These are phyloP conservation scores for Hypocryptadius cinnamomeus DNA, from an alignment of 2,113 vertebrate genomes.

Conservation along the genomic window DNA sequence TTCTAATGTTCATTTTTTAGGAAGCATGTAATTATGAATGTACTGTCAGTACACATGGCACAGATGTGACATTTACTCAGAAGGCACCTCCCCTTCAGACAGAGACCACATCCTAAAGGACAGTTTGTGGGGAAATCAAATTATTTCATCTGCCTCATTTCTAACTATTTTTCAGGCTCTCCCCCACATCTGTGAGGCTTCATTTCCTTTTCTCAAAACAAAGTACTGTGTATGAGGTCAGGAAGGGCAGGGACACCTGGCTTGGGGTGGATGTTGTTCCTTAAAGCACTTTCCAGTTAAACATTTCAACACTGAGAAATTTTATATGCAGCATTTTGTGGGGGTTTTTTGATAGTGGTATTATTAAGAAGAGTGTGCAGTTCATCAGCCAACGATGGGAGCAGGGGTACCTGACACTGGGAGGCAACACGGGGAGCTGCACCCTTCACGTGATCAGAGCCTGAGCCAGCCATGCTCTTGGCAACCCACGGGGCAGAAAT, in stretches of 20 bases:
- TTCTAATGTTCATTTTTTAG: not conserved
- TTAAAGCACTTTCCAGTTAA: not conserved
- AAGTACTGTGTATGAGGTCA: not conserved
- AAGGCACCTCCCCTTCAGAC: not conserved
- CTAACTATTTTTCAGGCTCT: not conserved
- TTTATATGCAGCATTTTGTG: too few species aligned
- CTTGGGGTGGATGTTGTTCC: not conserved
- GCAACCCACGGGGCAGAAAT: not conserved
- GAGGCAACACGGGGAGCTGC: not conserved
- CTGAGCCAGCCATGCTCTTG: rapidly evolving
- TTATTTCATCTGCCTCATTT: not conserved
- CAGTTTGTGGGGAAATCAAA: not conserved
- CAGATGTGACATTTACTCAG: not conserved
- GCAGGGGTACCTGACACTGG: too few species aligned
- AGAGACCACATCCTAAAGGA: not conserved
- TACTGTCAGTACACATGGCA: too few species aligned
- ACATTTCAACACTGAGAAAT: not conserved
- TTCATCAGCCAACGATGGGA: rapidly evolving
- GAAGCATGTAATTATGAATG: not conserved
- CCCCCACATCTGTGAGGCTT: rapidly evolving
- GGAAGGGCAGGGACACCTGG: not conserved
- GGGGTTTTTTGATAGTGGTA: not conserved
- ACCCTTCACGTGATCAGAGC: rapidly evolving
- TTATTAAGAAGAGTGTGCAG: not conserved
- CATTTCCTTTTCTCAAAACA: not conserved